Evolutionary conservation across 2,113 vertebrate genomes (phyloP), one percentile per base, ranked within the genome.

Genomic region (Hippocampus abdominalis): DNA sequence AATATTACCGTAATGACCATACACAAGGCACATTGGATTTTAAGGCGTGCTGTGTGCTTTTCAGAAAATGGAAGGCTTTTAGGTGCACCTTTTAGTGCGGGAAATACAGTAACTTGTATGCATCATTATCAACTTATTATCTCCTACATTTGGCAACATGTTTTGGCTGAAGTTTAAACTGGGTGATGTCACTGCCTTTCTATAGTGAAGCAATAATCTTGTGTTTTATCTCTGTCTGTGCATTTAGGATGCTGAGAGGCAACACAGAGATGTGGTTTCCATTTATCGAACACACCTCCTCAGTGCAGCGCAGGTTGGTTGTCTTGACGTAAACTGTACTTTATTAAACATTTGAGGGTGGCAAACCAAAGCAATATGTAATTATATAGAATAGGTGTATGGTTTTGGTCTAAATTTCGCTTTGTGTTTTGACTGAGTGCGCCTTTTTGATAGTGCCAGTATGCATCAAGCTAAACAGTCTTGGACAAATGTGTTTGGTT

Each of bases 261-360:
- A 96, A 87, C 97, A 99, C 81, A 94, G 96, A 72, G 96, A 99
- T 84, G 96, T 99, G 57, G 93, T 99, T 54, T 92, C 95, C 3
- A 96, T 98, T 79, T 99, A 99, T 74, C 90, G 96, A 79, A 97
- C 95, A 2, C 97, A 99, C 87, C 96, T 99, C 13, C 97, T 99
- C 39, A 98, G 95, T 70, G 97, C 97, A 12, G 97, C 95, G 0
- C 97, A 99, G 95, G 97, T 98, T 86, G 68, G 79, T 60, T 70
- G 15, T 51, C 23, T 21, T 49, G 32, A 2, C 15, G 2, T 59
- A 16, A 32, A 16, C 16, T 59, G 2, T 18, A 32, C 25, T 25
- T 16, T 15, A 2, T 21, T 40, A 0, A 66, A 7, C 7, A 57
- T 27, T 57, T 8, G 15, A 32, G 16, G 56, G 15, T 59, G 56